phyloP scores from a whole-genome alignment of 1,140 invertebrate species.

The Heliconius himera region DNA sequence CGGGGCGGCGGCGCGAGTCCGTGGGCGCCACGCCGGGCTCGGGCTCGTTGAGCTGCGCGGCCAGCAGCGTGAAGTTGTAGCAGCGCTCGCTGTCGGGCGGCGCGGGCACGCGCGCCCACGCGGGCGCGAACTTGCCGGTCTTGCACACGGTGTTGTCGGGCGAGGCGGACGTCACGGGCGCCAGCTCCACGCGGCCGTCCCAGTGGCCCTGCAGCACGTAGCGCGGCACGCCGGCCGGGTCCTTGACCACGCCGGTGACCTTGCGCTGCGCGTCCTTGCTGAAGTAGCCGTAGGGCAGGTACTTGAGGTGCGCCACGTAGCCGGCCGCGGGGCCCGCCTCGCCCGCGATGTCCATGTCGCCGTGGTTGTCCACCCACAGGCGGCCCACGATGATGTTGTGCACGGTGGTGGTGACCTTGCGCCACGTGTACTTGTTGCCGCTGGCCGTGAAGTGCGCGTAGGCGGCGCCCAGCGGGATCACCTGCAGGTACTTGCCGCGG shows the following conservation, averaged over 20 bases:
- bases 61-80: slow-evolving; percentile 97
- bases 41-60: slow-evolving; percentile 97
- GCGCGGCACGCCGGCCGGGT: slow-evolving; percentile 84
- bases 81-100: slow-evolving; percentile 88
- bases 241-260: slow-evolving; percentile 90
- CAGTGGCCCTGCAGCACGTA: slow-evolving; percentile 95
- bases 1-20: slow-evolving; percentile 95
- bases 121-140: slow-evolving; percentile 90
- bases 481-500: slow-evolving; percentile 96
- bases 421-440: slow-evolving; percentile 97
- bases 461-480: slow-evolving; percentile 94
- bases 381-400: slow-evolving; percentile 99
- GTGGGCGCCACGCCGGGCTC: slow-evolving; percentile 97
- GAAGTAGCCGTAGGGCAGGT: slow-evolving; percentile 99
- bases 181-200: slow-evolving; percentile 97
- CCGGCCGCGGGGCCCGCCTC: slow-evolving; percentile 90
- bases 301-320: slow-evolving; percentile 97
- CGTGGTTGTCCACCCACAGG: slow-evolving; percentile 99
- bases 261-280: slow-evolving; percentile 95
- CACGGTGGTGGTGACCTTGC: slow-evolving; percentile 96
- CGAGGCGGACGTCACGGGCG: slow-evolving; percentile 91
- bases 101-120: slow-evolving; percentile 93
- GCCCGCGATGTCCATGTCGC: slow-evolving; percentile 97
- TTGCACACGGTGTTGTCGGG: slow-evolving; percentile 94
- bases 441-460: slow-evolving; percentile 89